phyloP scores from a whole-genome alignment of 2,797 vertebrate genomes.

The Potorous gilbertii region DNA sequence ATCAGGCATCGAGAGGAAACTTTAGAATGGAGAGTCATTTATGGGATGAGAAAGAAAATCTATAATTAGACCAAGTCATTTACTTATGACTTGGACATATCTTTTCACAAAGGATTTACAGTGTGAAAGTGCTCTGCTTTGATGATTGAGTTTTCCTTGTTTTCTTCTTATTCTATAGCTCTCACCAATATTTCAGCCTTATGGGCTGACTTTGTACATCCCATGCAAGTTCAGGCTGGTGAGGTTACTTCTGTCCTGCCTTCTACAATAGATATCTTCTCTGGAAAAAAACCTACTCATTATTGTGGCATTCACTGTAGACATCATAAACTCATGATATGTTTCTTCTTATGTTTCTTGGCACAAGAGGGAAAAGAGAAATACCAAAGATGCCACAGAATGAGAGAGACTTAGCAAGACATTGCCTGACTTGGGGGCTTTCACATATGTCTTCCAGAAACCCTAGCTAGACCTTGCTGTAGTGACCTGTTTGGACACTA shows the following conservation, averaged over 20 bases:
- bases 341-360: not conserved
- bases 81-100: not conserved
- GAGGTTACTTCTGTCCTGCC: not conserved
- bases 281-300: not conserved
- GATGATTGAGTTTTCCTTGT: not conserved
- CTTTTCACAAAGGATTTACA: not conserved
- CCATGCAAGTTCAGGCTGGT: not conserved
- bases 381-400: not conserved
- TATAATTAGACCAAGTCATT: not conserved
- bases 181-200: not conserved
- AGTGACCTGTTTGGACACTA: conserved; percentile 69
- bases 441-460: not conserved
- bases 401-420: not conserved
- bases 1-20: not conserved
- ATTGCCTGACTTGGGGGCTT: not conserved
- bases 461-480: conserved; percentile 7
- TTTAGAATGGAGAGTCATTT: not conserved
- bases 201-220: not conserved
- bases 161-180: not conserved
- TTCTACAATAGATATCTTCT: not conserved
- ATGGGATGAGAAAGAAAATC: not conserved
- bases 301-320: not conserved
- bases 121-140: not conserved
- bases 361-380: not conserved
- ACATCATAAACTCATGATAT: not conserved